These are phyloP conservation scores for Cairina moschata DNA, from an alignment of 2,113 vertebrate species.

Conservation along the genomic window DNA sequence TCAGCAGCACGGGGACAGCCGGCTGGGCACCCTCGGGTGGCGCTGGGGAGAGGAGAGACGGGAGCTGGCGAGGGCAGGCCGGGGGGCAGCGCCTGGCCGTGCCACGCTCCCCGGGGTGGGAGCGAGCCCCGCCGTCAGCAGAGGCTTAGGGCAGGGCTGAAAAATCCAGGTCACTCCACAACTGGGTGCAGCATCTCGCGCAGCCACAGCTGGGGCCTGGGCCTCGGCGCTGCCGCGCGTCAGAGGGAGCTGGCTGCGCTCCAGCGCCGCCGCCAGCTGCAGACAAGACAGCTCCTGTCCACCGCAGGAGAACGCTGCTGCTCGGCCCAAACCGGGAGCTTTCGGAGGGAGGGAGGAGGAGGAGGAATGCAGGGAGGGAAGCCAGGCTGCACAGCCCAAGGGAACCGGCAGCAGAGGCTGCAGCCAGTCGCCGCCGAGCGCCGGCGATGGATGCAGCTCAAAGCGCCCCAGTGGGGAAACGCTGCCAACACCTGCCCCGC, in stretches of 20 bases:
- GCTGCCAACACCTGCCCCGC: background rate
- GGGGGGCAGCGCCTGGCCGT: background rate
- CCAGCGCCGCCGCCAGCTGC: constrained; percentile 35
- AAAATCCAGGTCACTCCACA: constrained; percentile 48
- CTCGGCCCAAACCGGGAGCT: background rate
- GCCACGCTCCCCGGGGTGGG: accelerated
- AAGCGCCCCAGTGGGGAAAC: too few relatives aligned
- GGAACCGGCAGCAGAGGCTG: background rate
- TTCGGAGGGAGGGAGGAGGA: background rate
- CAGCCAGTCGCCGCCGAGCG: background rate
- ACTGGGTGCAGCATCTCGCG: background rate
- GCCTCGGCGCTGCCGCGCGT: background rate
- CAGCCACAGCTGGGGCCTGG: constrained; percentile 49
- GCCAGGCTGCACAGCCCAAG: accelerated
- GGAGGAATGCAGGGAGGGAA: background rate
- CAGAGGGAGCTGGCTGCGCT: background rate
- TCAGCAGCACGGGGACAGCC: background rate
- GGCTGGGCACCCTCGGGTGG: background rate
- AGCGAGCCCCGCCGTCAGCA: background rate
- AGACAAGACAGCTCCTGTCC: constrained; percentile 49
- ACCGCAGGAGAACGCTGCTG: background rate
- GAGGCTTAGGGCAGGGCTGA: constrained; percentile 9
- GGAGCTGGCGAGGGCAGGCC: background rate
- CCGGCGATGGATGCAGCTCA: background rate
- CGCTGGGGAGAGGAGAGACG: accelerated